Evolutionary conservation across 30 jellyfish, hydroid and myxozoan genomes (phyloP).

Genomic region (Hydra vulgaris): DNA sequence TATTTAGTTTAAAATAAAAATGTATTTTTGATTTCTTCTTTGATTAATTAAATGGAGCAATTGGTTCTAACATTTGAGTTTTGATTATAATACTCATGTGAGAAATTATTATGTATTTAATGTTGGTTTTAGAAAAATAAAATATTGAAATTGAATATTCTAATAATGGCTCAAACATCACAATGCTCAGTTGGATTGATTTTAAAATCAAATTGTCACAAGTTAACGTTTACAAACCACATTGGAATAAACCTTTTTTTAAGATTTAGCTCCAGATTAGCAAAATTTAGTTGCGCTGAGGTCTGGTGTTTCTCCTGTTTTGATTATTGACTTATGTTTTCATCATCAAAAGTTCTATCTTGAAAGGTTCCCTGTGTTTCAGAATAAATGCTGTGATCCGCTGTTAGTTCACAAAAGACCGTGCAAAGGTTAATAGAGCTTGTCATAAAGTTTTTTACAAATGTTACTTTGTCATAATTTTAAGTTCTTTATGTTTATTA

Average conservation of each 20-base stretch:
- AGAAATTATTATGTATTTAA: background rate
- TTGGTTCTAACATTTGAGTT: background rate
- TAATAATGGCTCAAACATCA: background rate
- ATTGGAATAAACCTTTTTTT: background rate
- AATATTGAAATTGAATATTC: background rate
- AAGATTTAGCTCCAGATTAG: background rate
- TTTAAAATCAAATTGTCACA: background rate
- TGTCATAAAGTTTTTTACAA: background rate
- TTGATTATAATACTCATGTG: background rate
- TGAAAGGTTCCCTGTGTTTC: background rate
- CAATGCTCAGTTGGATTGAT: background rate
- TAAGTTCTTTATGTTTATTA: background rate
- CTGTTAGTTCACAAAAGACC: background rate
- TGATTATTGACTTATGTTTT: background rate
- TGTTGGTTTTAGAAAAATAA: background rate
- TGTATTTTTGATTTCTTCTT: background rate
- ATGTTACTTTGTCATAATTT: background rate
- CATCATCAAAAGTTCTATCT: background rate
- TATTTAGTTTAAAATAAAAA: background rate
- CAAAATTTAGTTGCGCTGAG: background rate
- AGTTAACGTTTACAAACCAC: background rate
- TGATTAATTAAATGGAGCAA: background rate
- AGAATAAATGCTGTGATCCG: background rate
- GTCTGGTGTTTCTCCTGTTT: background rate
- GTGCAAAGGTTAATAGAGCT: background rate